Percentiles rank a stretch among this genome's conserved stretches.
phyloP scores from a whole-genome alignment of 2,888 invertebrate genomes.

The Watsonalla binaria region DNA sequence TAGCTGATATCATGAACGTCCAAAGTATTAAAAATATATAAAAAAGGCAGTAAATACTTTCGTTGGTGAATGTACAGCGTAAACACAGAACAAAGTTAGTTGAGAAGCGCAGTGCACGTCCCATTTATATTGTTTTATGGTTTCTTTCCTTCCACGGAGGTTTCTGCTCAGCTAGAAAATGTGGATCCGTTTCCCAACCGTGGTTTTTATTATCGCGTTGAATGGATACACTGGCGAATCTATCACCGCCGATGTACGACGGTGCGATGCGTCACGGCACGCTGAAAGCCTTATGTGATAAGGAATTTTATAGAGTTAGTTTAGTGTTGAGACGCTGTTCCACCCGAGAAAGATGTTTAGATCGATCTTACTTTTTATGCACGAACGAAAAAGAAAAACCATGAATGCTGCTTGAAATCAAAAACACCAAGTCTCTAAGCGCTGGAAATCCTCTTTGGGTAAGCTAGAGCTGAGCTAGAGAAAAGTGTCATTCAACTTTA shows the following conservation, averaged over 20 bases:
- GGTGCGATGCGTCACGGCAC: constrained; percentile 1
- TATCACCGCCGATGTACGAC: constrained; percentile 3
- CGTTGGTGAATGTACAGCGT: constrained; percentile 39
- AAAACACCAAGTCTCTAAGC: too few relatives aligned
- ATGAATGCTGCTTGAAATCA: too few relatives aligned
- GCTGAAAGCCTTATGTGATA: background rate
- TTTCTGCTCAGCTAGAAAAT: constrained; percentile 48
- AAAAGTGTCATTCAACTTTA: too few relatives aligned
- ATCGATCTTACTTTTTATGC: too few relatives aligned
- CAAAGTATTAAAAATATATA: background rate
- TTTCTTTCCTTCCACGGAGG: constrained; percentile 54
- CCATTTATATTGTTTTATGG: constrained; percentile 73
- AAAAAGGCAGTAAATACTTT: constrained; percentile 24
- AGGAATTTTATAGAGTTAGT: background rate
- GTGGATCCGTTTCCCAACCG: constrained; percentile 44
- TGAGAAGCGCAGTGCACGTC: constrained; percentile 49
- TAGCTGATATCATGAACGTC: too few relatives aligned
- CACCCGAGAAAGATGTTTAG: too few relatives aligned
- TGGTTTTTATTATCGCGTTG: constrained; percentile 44
- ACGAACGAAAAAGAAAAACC: too few relatives aligned
- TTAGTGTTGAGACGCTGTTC: too few relatives aligned
- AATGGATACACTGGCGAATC: constrained; percentile 15
- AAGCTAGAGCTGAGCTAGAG: too few relatives aligned
- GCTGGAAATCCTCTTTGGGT: too few relatives aligned
- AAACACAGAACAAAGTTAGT: constrained; percentile 40